These are phyloP conservation scores for Bubo scandiacus DNA, from an alignment of 2,113 vertebrate species.

Conservation along the genomic window DNA sequence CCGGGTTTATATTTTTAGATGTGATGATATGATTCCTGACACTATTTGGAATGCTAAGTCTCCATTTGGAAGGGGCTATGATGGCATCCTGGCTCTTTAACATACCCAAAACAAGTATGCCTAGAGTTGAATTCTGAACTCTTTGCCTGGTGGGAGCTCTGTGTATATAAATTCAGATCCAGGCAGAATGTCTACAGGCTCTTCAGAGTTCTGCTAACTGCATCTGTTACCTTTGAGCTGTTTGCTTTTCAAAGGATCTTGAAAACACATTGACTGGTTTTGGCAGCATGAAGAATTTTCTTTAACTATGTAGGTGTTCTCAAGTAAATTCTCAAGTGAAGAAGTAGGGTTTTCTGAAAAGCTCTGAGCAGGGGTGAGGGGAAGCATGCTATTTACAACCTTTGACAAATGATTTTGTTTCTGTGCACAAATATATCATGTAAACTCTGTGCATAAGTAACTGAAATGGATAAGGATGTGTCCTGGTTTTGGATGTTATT, in stretches of 20 bases:
- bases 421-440: background rate
- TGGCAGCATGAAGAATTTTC: background rate
- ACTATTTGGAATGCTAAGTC: background rate
- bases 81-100: background rate
- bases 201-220: background rate
- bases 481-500: background rate
- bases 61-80: background rate
- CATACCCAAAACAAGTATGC: background rate
- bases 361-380: background rate
- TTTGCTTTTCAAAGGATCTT: background rate
- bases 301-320: background rate
- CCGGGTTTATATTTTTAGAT: background rate
- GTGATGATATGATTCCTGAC: background rate
- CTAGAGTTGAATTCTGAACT: background rate
- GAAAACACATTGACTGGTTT: background rate
- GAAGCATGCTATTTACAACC: background rate
- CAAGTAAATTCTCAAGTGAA: background rate
- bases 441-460: background rate
- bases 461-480: background rate
- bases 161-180: background rate
- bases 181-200: background rate
- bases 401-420: background rate
- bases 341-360: background rate
- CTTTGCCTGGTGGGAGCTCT: background rate
- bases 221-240: background rate